Base-by-base conservation (phyloP, 2,113 vertebrate species). In the Lepus timidus region DNA sequence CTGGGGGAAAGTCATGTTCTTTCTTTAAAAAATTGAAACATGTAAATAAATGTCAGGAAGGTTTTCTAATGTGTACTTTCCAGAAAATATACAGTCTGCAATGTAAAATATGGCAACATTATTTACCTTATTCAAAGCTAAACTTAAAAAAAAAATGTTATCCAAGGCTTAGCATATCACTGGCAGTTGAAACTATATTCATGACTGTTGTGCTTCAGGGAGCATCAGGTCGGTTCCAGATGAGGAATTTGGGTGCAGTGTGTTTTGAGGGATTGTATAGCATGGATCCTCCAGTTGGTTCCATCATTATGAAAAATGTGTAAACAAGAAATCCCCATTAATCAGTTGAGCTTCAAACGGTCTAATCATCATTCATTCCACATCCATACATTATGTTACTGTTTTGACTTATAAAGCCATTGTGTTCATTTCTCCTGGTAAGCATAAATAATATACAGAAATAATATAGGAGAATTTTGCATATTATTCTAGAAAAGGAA, bases 121-220 rank as follows among this genome's bases (percentile, higher is more conserved):
- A 71, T 88, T 88, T 95, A 76, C 76, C 79, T 96, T 67, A 84
- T 85, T 85, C 27, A 92, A 73, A 95, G 51, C 90, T 58, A 52
- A 90, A 49, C 39, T 90, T 55, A 94, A 71, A 44, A 86, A 0
- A 83, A 95, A 87, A 93, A 55, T 79, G 58, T 95, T 93, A 95
- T 86, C 36, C 36, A 85, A 62, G n/a, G 3, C 27, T 65, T 79
- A 58, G 8, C 62, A 0, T 39, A 51, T 94, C 85, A 74, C 74
- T 88, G 62, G 71, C 80, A 74, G 49, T 75, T 93, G 67, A 97
- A 68, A 84, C 58, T 64, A 81, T 36, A 58, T 74, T 82, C 82
- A 70, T 79, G 39, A 65, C 25, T 92, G 92, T 86, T 44, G 19
- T 74, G 29, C 83, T 92, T 92, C 81, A 91, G 79, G 36, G 22